Evolutionary conservation across 2,113 vertebrate genomes (phyloP).

Genomic region (Corythornis cristatus): DNA sequence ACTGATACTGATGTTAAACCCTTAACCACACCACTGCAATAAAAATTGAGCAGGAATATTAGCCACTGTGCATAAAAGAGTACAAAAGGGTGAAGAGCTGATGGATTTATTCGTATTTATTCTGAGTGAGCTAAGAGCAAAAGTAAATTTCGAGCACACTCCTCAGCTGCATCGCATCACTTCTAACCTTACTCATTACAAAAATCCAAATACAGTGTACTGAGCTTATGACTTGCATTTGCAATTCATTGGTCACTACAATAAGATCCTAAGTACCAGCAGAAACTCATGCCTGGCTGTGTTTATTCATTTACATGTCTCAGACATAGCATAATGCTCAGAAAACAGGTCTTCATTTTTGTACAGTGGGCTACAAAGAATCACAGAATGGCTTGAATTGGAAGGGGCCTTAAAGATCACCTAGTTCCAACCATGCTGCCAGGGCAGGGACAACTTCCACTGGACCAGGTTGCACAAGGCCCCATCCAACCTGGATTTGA

Average conservation of each 20-base stretch:
- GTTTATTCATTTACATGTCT: background rate
- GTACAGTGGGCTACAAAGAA: background rate
- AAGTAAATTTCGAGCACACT: constrained; percentile 3
- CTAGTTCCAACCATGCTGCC: no score
- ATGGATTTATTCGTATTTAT: background rate
- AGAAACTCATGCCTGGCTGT: background rate
- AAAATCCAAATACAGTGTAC: background rate
- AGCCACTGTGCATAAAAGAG: background rate
- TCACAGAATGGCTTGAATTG: no score
- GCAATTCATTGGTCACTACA: background rate
- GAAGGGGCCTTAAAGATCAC: no score
- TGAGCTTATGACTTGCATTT: background rate
- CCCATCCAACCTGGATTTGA: no score
- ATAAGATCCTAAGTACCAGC: background rate
- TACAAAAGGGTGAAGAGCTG: background rate
- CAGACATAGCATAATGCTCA: background rate
- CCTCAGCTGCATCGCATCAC: background rate
- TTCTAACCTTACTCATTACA: background rate
- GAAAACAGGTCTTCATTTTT: background rate
- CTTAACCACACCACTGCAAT: background rate
- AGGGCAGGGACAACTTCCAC: no score
- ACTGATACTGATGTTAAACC: background rate
- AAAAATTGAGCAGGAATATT: background rate
- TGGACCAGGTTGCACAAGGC: no score
- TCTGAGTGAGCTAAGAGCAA: background rate